Evolutionary conservation across 2,797 vertebrate species (phyloP), one percentile per base, ranked within the genome.

Genomic region (Myotis findleyi): DNA sequence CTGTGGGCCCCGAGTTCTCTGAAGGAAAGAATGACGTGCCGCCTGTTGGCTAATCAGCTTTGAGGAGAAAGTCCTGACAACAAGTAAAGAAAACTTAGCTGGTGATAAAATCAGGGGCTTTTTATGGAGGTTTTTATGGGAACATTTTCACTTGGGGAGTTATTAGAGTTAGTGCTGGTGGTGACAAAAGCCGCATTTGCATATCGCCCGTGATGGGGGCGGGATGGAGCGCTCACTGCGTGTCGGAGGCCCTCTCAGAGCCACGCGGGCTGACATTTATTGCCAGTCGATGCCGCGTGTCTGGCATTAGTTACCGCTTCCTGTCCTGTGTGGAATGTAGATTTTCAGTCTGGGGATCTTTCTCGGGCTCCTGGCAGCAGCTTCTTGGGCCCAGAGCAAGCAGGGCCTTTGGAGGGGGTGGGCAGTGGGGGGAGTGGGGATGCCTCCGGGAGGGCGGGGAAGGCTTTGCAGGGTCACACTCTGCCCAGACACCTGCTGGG

Each of bases 81-180:
- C 89, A 97, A 97, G 96, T 87, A 93, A 97, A 97, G 95, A 96
- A 97, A 96, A 97, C 96, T 96, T 96, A 94, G 96, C 96, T 96
- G 97, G 96, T 92, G 84, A 41, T 97, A 97, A 98, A 98, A 62
- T 87, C 88, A 94, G 97, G 96, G 96, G 87, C 96, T 95, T 96
- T 98, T 97, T 97, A 97, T 97, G 93, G 97, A 85, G 96, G 94
- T 93, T 98, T 97, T 98, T 98, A 98, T 97, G 97, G 97, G 97
- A 97, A 97, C 97, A 97, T 97, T 96, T 97, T 95, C 97, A 97
- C 97, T 97, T 96, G 95, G 97, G 97, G 98, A 97, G 94, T 97
- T 97, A 97, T 98, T 98, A 98, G 97, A 96, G 95, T 97, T 95
- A 94, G 96, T 95, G 96, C 95, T 18, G 88, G 97, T 96, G 95